These are phyloP conservation scores for Mus minutoides DNA, from an alignment of 2,797 vertebrate genomes.

Conservation along the genomic window DNA sequence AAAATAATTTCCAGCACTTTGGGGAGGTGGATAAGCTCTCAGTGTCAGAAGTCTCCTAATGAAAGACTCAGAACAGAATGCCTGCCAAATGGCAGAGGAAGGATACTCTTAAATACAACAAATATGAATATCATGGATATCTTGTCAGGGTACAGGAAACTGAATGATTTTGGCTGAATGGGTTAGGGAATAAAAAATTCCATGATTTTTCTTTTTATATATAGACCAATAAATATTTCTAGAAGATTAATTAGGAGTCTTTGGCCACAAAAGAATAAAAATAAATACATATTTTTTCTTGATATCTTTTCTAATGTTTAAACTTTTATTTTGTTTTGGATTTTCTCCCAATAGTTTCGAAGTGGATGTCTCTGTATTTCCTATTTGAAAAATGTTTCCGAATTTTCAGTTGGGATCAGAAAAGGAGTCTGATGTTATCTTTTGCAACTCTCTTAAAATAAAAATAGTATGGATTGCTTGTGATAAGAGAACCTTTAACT, in stretches of 20 bases:
- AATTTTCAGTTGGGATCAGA: not conserved
- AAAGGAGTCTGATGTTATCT: not conserved
- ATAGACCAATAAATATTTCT: not conserved
- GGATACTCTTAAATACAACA: not conserved
- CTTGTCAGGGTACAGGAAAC: not conserved
- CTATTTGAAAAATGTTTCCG: not conserved
- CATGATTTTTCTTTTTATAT: not conserved
- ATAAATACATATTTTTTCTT: not conserved
- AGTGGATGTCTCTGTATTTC: not conserved
- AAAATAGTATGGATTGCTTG: not conserved
- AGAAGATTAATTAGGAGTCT: not conserved
- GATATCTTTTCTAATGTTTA: constrained; percentile 2
- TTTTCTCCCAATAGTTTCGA: not conserved
- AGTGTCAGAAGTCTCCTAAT: not conserved
- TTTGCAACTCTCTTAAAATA: not conserved
- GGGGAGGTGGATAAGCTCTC: not conserved
- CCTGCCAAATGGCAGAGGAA: not conserved
- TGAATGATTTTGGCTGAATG: not conserved
- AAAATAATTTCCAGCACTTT: not conserved
- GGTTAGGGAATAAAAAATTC: not conserved
- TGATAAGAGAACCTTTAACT: not conserved
- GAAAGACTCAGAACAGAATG: not conserved
- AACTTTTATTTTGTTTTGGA: not conserved
- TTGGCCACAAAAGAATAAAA: not conserved
- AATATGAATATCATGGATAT: not conserved